These are phyloP conservation scores for Charanyca ferruginea DNA, from an alignment of 2,888 invertebrate genomes.

Conservation along the genomic window DNA sequence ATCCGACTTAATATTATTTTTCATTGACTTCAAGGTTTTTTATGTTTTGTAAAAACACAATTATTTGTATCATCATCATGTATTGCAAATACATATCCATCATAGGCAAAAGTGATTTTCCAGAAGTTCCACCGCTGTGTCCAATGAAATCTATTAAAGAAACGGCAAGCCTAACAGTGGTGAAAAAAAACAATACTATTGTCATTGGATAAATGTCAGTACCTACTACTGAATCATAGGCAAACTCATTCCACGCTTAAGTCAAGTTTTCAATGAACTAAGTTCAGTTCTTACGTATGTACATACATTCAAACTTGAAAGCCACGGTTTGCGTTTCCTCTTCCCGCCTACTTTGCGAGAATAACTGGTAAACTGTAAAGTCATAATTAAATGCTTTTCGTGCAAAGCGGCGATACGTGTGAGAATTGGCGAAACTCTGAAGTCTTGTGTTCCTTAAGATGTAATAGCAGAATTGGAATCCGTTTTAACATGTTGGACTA, in stretches of 20 bases:
- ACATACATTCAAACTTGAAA: conserved; percentile 26
- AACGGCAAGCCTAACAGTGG: too few relatives aligned
- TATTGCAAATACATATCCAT: too few relatives aligned
- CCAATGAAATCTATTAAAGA: too few relatives aligned
- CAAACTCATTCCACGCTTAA: conserved; percentile 20
- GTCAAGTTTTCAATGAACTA: conserved; percentile 51
- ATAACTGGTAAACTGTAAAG: conserved; percentile 35
- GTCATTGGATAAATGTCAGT: conserved; percentile 1
- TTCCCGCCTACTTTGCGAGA: conserved; percentile 19
- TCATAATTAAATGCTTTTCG: conserved; percentile 40
- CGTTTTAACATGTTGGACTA: not conserved
- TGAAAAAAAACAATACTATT: not conserved
- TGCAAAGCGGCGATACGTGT: not conserved
- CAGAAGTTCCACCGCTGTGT: too few relatives aligned
- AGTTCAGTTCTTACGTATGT: conserved; percentile 35
- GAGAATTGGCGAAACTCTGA: not conserved
- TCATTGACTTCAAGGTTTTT: too few relatives aligned
- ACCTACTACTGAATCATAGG: conserved; percentile 23
- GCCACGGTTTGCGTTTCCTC: conserved; percentile 23
- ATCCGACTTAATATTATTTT: too few relatives aligned
- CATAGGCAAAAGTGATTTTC: too few relatives aligned
- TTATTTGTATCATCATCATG: too few relatives aligned
- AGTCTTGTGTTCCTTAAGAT: conserved; percentile 8
- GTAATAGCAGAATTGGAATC: not conserved
- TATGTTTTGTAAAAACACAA: too few relatives aligned